Base-by-base conservation (phyloP, 2,113 vertebrate genomes). In the Xiphophorus couchianus region DNA sequence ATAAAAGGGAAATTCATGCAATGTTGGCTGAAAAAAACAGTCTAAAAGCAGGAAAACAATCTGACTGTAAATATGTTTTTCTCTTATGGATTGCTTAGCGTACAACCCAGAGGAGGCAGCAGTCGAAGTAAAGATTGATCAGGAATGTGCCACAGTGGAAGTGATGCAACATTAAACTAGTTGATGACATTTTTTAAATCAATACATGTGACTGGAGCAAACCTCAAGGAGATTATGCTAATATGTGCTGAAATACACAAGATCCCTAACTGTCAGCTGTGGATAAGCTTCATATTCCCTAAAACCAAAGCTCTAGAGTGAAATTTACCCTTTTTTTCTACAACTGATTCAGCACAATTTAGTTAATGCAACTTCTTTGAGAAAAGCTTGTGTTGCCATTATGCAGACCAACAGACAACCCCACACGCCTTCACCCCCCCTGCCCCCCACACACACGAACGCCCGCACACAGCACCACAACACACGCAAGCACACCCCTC, bases 201-300 rank as follows among this genome's bases (percentile, higher is more conserved):
- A 76, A 80, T 80, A 82, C 69, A 60, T 66, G 76, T 67, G 58
- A 81, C 88, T 48, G 78, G 73, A 74, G 77, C 77, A 77, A 91
- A 86, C 79, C 83, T 83, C 77, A 70, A 35, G 73, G 31, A 77
- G 58, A 68, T 80, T 84, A 91, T 88, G 84, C 80, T 85, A 90
- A 93, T 91, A 75, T 27, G 19, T 73, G 63, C 42, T 58, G 81
- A 85, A 86, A 88, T 74, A 86, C 84, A 82, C 81, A 84, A 77
- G 80, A 81, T 77, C 72, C 83, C 82, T 77, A 42, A 54, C 73
- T 90, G 80, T 89, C 75, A 69, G 81, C 74, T 77, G 78, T 89
- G 90, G 92, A 93, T 91, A 84, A 91, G 85, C 74, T 85, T 85
- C 86, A 76, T 80, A 81, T 82, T 88, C 79, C 73, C 77, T 11